Percentiles rank a stretch among this genome's conserved stretches.
Evolutionary conservation across 2,797 vertebrate genomes (phyloP).

Genomic region (Sebastes cheni): DNA sequence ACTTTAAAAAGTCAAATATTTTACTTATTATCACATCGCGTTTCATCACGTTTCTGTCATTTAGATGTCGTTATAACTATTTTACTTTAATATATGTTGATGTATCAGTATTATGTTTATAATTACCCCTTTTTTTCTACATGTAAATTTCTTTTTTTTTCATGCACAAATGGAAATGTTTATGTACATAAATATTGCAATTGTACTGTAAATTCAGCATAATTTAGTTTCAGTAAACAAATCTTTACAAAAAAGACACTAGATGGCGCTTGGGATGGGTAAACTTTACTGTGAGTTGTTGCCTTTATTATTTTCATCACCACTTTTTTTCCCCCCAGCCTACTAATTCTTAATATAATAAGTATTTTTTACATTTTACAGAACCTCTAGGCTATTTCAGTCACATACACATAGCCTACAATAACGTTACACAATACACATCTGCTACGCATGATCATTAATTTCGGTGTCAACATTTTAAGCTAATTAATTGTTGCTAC

Average conservation of each 20-base stretch:
- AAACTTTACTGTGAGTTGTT: conserved; percentile 2
- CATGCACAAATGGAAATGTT: too few species aligned
- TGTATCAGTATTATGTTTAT: too few species aligned
- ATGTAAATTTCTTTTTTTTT: too few species aligned
- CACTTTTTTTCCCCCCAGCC: background rate
- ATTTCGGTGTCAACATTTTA: background rate
- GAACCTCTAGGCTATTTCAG: background rate
- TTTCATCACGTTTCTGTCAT: too few species aligned
- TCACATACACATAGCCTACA: background rate
- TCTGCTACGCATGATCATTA: background rate
- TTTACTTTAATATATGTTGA: too few species aligned
- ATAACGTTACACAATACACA: background rate
- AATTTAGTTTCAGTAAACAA: background rate
- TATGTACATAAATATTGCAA: too few species aligned
- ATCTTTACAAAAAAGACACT: conserved; percentile 5
- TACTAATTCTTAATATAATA: background rate
- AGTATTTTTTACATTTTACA: background rate
- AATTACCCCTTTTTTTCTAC: too few species aligned
- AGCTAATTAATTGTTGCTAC: background rate
- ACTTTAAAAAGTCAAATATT: background rate
- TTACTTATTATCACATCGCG: background rate
- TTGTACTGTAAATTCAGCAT: too few species aligned
- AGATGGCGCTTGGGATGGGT: conserved; percentile 70
- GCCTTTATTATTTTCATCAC: background rate
- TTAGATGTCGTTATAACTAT: too few species aligned